Evolutionary conservation across 53 echinoderm and acorn worm genomes (phyloP), one percentile per base, ranked within the genome.

Genomic region (Temnopleurus reevesii): DNA sequence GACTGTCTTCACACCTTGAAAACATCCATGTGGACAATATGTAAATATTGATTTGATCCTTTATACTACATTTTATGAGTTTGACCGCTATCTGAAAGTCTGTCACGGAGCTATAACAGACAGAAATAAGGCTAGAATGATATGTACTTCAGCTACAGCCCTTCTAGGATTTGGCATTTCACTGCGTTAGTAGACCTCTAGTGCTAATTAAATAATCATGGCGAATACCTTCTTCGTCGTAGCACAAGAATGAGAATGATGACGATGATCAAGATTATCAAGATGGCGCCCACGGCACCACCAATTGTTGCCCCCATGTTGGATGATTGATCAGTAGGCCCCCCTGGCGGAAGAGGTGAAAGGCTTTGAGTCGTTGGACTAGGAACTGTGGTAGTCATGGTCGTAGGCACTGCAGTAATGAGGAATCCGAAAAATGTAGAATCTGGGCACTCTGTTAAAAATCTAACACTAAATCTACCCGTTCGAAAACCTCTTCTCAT

Each of bases 211-310:
- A 24, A 23, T 3, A 56, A 56, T 60, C 10, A 23, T 4, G 2
- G 1, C 31, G 46, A 46, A 8, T n/a, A 79, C 79, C 79, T 79
- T 28, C 49, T 18, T 49, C 49, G 47, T 49, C n/a, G 45, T 2
- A 79, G 41, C 27, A 79, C 46, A 34, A 79, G 4, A 8, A 79
- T 79, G 79, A 71, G 36, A n/a, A 79, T 26, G 18, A 79, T 28
- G 23, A 79, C 27, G 49, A 79, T 49, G 49, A 79, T 18, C 27
- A 79, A 49, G 23, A 79, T 79, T 26, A 79, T 15, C 3, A 79
- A 4, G 23, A 79, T 49, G 4, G 47, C 79, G 15, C 79, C 79
- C 15, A 79, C 46, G 47, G 30, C 49, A 28, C 79, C 79, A 3
- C 79, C 79, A 46, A 18, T 47, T 28, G 49, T 47, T 28, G 79